phyloP scores from a whole-genome alignment of 2,797 vertebrate genomes.

The Lagorchestes hirsutus region DNA sequence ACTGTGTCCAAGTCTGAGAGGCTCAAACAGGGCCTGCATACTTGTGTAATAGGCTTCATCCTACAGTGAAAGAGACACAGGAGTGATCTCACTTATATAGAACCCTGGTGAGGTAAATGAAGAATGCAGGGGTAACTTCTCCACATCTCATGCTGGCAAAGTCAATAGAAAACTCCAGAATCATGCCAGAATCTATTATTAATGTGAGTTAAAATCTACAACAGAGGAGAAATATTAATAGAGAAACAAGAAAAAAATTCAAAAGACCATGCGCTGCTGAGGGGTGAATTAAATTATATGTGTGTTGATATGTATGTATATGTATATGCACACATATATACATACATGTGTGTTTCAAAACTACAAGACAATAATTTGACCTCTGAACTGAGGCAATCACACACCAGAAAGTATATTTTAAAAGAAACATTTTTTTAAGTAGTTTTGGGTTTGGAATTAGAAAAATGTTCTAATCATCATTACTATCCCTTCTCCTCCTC shows the following conservation, averaged over 20 bases:
- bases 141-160: background rate
- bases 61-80: background rate
- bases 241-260: slow-evolving; percentile 36
- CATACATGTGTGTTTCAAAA: background rate
- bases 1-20: background rate
- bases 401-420: background rate
- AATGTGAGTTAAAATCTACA: background rate
- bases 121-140: background rate
- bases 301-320: background rate
- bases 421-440: background rate
- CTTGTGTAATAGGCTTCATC: background rate
- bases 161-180: background rate
- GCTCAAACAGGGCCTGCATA: background rate
- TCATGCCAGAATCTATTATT: slow-evolving; percentile 2
- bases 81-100: background rate
- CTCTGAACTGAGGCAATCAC: background rate
- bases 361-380: background rate
- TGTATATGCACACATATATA: background rate
- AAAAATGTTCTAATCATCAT: background rate
- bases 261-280: background rate
- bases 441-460: background rate
- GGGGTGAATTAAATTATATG: background rate
- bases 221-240: slow-evolving; percentile 36
- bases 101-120: background rate
- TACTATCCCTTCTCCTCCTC: background rate